Evolutionary conservation across 2,888 invertebrate genomes (phyloP), one percentile per base, ranked within the genome.

Genomic region (Drosophila affinis): DNA sequence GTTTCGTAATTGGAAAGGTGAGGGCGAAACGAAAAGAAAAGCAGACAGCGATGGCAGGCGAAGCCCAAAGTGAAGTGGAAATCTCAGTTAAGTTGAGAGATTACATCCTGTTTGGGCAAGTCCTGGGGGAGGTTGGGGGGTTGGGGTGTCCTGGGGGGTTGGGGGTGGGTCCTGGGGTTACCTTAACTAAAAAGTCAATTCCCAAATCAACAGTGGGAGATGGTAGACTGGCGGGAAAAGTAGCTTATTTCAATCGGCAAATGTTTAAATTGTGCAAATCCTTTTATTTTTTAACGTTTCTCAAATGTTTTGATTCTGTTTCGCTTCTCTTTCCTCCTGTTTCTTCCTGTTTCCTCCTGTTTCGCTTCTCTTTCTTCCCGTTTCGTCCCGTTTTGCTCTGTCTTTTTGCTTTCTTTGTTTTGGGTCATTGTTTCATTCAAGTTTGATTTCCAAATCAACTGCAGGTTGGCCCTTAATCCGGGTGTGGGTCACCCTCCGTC

Each of bases 371-470:
- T n/a, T n/a, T n/a, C n/a, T n/a, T n/a, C n/a, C n/a, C n/a, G n/a
- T n/a, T n/a, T n/a, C n/a, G n/a, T n/a, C n/a, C n/a, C n/a, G 21
- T 49, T 52, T 54, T 56, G 49, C 44, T 54, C 69, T 65, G 63
- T 62, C 78, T 72, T 64, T 56, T 21, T 21, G 21, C 0, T 21
- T 21, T 21, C 3, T 21, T 77, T 81, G 81, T 63, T 79, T 85
- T 39, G 39, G 14, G 74, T 51, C 71, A 73, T 78, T 81, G 87
- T 81, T 86, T 88, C 76, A 82, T 79, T 72, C 82, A 85, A 84
- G 78, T 87, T 76, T 86, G 83, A 86, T 88, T 80, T 76, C 65
- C 59, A 82, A 82, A 84, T 87, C 76, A 86, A 78, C 86, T 79
- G 78, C 78, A 80, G 68, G 73, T 53, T 14, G 54, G 60, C 64